Conservation (phyloP, 2,113 vertebrate genomes). For the Pyxicephalus adspersus region DNA sequence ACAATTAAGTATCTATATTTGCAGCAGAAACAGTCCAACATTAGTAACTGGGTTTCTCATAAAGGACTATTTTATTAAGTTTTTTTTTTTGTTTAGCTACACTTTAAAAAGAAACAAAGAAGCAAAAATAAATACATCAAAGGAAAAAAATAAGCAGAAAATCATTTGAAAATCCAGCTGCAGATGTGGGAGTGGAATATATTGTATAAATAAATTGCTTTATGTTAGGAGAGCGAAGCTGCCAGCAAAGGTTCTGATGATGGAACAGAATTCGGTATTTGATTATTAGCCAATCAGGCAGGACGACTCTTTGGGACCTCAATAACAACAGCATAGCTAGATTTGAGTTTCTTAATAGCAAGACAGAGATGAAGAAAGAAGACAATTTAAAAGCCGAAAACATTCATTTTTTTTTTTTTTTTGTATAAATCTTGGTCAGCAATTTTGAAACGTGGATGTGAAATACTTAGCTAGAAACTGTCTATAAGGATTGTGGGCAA, state of each 20-base stretch:
- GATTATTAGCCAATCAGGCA: constrained; percentile 36
- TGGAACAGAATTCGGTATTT: constrained; percentile 38
- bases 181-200: neutral
- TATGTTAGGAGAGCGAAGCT: neutral
- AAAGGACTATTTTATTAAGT: no score
- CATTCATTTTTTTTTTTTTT: neutral
- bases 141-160: neutral
- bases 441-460: neutral
- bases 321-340: neutral
- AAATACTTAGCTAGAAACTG: no score
- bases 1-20: no score
- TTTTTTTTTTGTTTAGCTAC: neutral
- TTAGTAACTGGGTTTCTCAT: no score
- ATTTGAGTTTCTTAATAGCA: constrained; percentile 11
- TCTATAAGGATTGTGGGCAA: no score
- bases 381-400: constrained; percentile 6
- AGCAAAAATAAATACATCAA: neutral
- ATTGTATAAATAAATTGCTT: constrained; percentile 38
- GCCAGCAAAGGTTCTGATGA: constrained; percentile 17
- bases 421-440: constrained; percentile 4
- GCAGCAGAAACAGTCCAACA: no score
- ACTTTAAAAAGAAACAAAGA: neutral
- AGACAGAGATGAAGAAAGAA: neutral
- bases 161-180: neutral
- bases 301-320: neutral